phyloP scores from a whole-genome alignment of 2,888 invertebrate species.

The Callosobruchus maculatus region DNA sequence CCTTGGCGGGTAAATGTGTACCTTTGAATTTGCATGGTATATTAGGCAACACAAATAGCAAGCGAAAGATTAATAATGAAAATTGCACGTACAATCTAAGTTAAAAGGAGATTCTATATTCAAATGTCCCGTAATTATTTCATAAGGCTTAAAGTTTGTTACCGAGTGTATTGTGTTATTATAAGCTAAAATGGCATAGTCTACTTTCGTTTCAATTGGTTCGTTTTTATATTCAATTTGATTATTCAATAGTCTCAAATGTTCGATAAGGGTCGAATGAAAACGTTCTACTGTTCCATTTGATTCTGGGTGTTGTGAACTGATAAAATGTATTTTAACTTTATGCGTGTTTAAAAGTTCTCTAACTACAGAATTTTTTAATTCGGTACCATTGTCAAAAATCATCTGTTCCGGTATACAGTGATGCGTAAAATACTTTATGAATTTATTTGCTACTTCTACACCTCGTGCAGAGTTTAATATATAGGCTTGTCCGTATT shows the following conservation, averaged over 20 bases:
- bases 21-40: no score
- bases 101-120: conserved; percentile 13
- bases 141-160: conserved; percentile 16
- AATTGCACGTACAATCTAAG: no score
- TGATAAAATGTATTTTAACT: conserved; percentile 21
- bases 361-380: conserved; percentile 17
- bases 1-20: no score
- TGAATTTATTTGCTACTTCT: conserved; percentile 17
- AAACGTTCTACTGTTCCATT: conserved; percentile 19
- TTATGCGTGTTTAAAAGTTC: conserved; percentile 16
- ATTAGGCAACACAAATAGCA: no score
- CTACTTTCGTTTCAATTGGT: conserved; percentile 5
- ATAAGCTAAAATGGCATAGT: conserved; percentile 9
- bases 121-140: conserved; percentile 16
- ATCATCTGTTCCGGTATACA: conserved; percentile 20
- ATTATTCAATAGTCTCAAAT: conserved; percentile 9
- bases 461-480: conserved; percentile 1
- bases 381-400: conserved; percentile 23
- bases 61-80: no score
- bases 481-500: conserved; percentile 20
- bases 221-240: not conserved
- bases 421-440: conserved; percentile 19
- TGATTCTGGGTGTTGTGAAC: conserved; percentile 17
- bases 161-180: conserved; percentile 13
- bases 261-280: conserved; percentile 15